Evolutionary conservation across 2,797 vertebrate genomes (phyloP).

Genomic region (Molossus alvarezi): DNA sequence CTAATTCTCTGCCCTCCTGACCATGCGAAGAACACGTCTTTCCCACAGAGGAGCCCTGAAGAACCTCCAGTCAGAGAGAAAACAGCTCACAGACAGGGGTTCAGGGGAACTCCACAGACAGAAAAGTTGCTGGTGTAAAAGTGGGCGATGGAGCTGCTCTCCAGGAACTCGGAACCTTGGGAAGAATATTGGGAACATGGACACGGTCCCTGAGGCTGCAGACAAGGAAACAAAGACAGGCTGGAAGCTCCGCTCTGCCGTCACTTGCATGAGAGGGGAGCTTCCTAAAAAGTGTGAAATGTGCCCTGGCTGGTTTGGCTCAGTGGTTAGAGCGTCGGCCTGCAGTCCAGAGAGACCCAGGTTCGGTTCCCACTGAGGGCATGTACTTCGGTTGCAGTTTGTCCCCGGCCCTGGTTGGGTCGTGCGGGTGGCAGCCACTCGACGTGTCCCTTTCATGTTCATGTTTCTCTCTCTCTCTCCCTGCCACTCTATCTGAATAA

Average conservation of each 20-base stretch:
- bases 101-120: slow-evolving; percentile 86
- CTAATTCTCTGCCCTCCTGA: background rate
- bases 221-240: slow-evolving; percentile 90
- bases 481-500: no score
- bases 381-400: no score
- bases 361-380: no score
- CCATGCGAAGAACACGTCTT: slow-evolving; percentile 32
- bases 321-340: no score
- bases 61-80: slow-evolving; percentile 84
- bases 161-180: slow-evolving; percentile 92
- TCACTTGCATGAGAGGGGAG: background rate
- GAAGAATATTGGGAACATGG: slow-evolving; percentile 90
- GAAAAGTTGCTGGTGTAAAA: slow-evolving; percentile 90
- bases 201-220: slow-evolving; percentile 89
- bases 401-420: no score
- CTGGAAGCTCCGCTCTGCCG: slow-evolving; percentile 87
- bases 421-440: no score
- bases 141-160: slow-evolving; percentile 89
- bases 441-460: no score
- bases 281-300: slow-evolving; percentile 91
- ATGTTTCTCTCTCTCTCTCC: no score
- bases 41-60: slow-evolving; percentile 81
- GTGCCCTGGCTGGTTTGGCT: slow-evolving; percentile 18
- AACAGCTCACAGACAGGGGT: slow-evolving; percentile 86
- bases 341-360: no score